A percentile compares a stretch with the other conserved stretches of the same genome.
These are phyloP conservation scores for Diogma glabrata DNA, from an alignment of 2,888 invertebrate species.

Conservation along the genomic window DNA sequence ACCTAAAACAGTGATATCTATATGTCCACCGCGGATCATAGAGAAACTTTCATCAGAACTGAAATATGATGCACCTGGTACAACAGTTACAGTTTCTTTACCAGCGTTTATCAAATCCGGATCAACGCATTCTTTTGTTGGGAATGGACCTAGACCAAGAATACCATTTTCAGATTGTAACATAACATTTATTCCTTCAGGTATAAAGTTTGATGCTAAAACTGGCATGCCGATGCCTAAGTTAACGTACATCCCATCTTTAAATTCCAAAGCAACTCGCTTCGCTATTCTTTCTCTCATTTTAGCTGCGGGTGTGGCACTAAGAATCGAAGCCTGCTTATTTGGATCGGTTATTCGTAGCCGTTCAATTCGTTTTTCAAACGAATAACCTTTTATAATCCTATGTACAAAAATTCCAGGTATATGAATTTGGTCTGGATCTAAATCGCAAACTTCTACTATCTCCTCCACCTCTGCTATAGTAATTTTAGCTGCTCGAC, in stretches of 20 bases:
- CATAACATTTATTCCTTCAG: constrained; percentile 68
- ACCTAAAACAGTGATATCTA: constrained; percentile 90
- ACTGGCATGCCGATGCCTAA: constrained; percentile 96
- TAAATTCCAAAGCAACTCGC: constrained; percentile 90
- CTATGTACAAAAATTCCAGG: constrained; percentile 92
- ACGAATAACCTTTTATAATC: constrained; percentile 60
- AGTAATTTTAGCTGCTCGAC: constrained; percentile 76
- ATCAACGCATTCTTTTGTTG: constrained; percentile 63
- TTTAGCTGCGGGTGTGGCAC: constrained; percentile 49
- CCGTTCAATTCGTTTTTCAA: constrained; percentile 85
- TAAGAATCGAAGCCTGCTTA: constrained; percentile 24
- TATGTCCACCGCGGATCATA: constrained; percentile 98
- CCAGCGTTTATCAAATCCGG: constrained; percentile 97
- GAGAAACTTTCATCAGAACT: constrained; percentile 96
- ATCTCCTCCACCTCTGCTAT: constrained; percentile 97
- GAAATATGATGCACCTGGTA: constrained; percentile 83
- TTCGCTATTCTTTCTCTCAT: constrained; percentile 78
- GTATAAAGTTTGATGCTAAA: constrained; percentile 89
- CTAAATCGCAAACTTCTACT: constrained; percentile 66
- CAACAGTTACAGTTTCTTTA: constrained; percentile 91
- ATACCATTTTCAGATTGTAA: constrained; percentile 98
- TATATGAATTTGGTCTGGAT: constrained; percentile 75
- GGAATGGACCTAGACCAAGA: constrained; percentile 90
- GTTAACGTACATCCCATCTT: constrained; percentile 94
- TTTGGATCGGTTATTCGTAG: constrained; percentile 43